Evolutionary conservation across 2,113 vertebrate genomes (phyloP).

Genomic region (Mobula birostris): DNA sequence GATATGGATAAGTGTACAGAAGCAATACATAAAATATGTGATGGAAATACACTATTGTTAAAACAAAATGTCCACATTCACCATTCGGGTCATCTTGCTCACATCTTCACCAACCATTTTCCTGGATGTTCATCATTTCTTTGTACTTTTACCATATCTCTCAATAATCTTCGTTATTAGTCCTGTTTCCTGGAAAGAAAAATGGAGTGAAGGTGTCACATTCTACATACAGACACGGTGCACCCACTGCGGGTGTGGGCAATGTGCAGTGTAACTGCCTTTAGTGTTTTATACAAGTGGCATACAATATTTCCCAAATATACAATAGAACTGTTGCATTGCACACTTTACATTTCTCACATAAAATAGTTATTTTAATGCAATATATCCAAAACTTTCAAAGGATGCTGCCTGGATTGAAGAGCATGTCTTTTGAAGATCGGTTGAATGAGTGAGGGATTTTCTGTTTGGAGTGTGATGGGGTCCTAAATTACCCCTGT

Average conservation of each 20-base stretch:
- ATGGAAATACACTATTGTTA: constrained; percentile 33
- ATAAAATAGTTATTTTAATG: no score
- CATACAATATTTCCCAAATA: background rate
- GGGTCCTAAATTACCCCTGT: no score
- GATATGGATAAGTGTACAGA: constrained; percentile 39
- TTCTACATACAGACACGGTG: no score
- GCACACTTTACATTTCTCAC: no score
- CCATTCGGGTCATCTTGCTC: constrained; percentile 28
- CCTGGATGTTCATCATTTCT: constrained; percentile 49
- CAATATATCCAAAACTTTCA: no score
- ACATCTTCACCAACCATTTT: background rate
- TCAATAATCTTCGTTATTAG: constrained; percentile 68
- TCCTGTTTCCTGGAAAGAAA: constrained; percentile 60
- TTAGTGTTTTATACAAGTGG: background rate
- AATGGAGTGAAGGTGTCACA: background rate
- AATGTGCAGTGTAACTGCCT: no score
- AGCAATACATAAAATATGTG: constrained; percentile 41
- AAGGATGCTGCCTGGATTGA: no score
- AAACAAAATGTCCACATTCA: constrained; percentile 40
- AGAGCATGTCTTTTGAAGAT: no score
- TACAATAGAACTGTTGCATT: no score
- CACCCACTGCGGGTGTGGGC: background rate
- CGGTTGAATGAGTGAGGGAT: no score
- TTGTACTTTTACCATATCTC: constrained; percentile 60
- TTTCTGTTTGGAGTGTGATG: no score